Base-by-base conservation (phyloP, 2,797 vertebrate genomes). In the Rhinella marina region DNA sequence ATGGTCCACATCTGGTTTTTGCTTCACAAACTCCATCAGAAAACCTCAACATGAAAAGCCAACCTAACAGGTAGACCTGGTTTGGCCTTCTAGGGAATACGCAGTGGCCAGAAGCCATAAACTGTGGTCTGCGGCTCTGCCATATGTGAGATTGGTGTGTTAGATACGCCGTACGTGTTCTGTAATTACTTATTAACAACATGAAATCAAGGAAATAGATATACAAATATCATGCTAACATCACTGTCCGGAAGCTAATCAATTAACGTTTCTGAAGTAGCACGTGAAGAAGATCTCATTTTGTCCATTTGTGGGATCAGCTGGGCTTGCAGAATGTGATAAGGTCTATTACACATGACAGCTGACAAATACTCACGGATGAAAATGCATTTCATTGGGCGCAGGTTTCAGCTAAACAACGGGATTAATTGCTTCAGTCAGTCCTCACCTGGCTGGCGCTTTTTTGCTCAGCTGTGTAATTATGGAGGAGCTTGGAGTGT, bases 391-490 rank as follows among this genome's bases (percentile, higher is more conserved):
- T 85, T 85, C 68, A 88, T 76, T 61, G 76, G 83, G 77, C 61
- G 27, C 62, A 81, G 64, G 64, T 85, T 88, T 85, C 66, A 59
- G 62, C 82, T 81, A 80, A 88, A 85, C 61, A 64, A 70, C 52
- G 27, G 56, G 32, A 66, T 77, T 88, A 88, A 88, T 88, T 81
- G 83, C 73, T 76, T 81, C 57, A 62, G 82, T 85, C 82, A 88
- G 75, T 85, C 68, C 62, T 75, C 78, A 81, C 78, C 87, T 85
- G 83, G 77, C 82, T 57, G 61, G n/a, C 50, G 68, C 62, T 75
- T 81, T 72, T 66, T 85, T 88, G 57, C 78, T 88, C 78, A 75
- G 77, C 57, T 85, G 83, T 85, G 77, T 81, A 88, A 88, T 88
- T 85, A 81, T 41, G 78, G 61, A 56, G 77, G 61, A 56, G 77